Evolutionary conservation across 2,888 invertebrate genomes (phyloP), one percentile per base, ranked within the genome.

Genomic region (Nephrotoma guestfalica): DNA sequence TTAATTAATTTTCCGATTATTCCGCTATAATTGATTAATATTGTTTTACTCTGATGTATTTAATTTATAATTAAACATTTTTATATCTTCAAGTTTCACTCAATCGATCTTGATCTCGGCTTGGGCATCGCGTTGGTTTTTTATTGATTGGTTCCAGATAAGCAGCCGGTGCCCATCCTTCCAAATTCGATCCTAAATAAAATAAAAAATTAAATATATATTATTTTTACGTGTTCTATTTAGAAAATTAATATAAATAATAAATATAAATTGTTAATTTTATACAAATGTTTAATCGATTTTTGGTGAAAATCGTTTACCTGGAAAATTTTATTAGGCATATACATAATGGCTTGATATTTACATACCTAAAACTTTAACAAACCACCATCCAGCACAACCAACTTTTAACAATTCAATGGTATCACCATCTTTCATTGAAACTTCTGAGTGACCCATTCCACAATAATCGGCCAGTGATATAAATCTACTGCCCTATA

Each of bases 371-470:
- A 96, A 93, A 87, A 96, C 94, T 90, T 96, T 95, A 90, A 98
- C 97, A 93, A 96, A 97, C 98, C 98, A 98, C 98, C 98, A 98
- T 89, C 98, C 98, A 89, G 97, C 97, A 92, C 97, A 97, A 90
- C 98, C 98, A 89, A 97, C 96, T 92, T 97, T 97, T 89, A 97
- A 94, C 89, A 98, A 93, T 91, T 97, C 97, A 89, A 98, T 95
- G 89, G 94, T 94, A 92, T 98, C 98, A 40, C 98, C 97, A 92
- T 98, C 98, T 87, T 94, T 94, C 93, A 98, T 94, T 88, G 96
- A 96, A 88, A 98, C 96, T 92, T 98, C 98, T 88, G 96, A 96
- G 89, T 95, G 95, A 89, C 97, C 97, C 92, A 97, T 95, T 88
- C 97, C 97, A 91, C 95, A 95, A 93, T 98, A 98, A 93, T 98